A percentile compares a stretch with the other conserved stretches of the same genome.
These are phyloP conservation scores for Pseudocheirus occidentalis DNA, from an alignment of 2,797 vertebrate genomes.

Conservation along the genomic window DNA sequence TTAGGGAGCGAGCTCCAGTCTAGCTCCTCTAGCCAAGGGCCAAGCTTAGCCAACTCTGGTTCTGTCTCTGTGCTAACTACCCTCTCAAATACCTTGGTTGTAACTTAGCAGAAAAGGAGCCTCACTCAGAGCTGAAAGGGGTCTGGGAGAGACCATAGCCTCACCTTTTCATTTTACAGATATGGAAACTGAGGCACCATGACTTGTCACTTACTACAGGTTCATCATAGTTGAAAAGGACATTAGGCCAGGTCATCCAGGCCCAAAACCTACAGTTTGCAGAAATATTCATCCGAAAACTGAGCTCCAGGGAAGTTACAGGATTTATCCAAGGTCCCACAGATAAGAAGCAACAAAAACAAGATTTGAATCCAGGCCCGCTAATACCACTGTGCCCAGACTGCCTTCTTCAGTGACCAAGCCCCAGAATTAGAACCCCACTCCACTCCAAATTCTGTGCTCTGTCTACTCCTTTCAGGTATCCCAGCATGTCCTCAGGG, in stretches of 20 bases:
- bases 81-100: no score
- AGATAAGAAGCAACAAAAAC: neutral
- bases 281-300: neutral
- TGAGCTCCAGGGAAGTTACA: neutral
- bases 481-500: neutral
- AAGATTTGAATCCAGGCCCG: neutral
- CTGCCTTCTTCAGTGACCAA: neutral
- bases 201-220: no score
- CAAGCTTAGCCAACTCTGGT: neutral
- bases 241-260: neutral
- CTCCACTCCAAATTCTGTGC: neutral
- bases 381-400: neutral
- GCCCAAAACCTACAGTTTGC: neutral
- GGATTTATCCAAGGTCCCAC: neutral
- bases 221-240: no score
- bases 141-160: no score
- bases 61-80: neutral
- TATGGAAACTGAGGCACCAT: neutral
- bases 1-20: no score
- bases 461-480: no score
- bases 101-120: neutral
- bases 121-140: neutral
- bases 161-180: neutral
- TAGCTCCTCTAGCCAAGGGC: neutral
- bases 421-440: neutral